phyloP scores from a whole-genome alignment of 2,888 invertebrate genomes.

The Antitype chi region DNA sequence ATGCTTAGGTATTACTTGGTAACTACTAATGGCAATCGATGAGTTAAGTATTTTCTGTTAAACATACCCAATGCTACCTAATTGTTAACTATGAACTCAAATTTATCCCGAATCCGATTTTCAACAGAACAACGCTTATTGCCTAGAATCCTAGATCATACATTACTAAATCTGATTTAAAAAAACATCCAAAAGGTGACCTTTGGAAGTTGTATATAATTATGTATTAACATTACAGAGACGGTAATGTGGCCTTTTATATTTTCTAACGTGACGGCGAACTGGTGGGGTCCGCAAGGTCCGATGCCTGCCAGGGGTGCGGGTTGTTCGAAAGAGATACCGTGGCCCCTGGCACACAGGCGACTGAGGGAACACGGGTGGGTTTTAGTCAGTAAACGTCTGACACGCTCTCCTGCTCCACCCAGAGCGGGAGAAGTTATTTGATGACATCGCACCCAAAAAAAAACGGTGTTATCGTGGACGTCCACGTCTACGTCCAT shows the following conservation, averaged over 20 bases:
- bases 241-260: neutral
- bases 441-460: no score
- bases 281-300: no score
- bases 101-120: neutral
- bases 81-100: neutral
- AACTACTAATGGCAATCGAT: neutral
- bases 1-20: conserved; percentile 3
- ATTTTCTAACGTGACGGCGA: neutral
- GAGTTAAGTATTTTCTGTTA: neutral
- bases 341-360: no score
- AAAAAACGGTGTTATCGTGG: neutral
- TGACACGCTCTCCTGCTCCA: no score
- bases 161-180: neutral
- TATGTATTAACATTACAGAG: neutral
- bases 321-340: no score
- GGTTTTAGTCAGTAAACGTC: no score
- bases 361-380: no score
- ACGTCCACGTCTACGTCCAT: neutral
- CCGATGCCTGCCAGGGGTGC: no score
- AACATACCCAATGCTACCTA: neutral
- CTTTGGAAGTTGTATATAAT: neutral
- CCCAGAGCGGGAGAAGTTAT: no score
- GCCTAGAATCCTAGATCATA: neutral
- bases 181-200: neutral
- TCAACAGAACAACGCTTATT: neutral